Percentiles rank a stretch among this genome's conserved stretches.
Evolutionary conservation across 1,140 invertebrate genomes (phyloP).

Genomic region (Contarinia nasturtii): DNA sequence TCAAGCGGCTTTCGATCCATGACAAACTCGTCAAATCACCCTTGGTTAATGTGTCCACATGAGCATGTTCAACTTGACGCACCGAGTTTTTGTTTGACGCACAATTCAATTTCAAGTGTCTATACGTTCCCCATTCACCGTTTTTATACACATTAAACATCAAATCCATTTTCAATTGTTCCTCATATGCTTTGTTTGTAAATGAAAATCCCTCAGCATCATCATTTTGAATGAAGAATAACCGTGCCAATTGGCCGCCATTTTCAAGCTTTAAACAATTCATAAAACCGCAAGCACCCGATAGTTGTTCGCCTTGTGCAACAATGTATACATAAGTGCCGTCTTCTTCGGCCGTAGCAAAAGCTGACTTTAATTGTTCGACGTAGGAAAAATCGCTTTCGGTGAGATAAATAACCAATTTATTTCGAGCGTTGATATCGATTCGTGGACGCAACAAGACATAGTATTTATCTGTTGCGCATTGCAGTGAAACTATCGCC

Average conservation of each 20-base stretch:
- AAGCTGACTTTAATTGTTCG: slow-evolving; percentile 49
- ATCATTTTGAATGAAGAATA: slow-evolving; percentile 44
- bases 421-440: slow-evolving; percentile 16
- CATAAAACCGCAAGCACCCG: slow-evolving; percentile 68
- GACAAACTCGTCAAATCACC: slow-evolving; percentile 84
- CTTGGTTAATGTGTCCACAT: slow-evolving; percentile 73
- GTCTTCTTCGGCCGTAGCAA: slow-evolving; percentile 36
- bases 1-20: slow-evolving; percentile 80
- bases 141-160: slow-evolving; percentile 64
- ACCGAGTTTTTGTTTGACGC: slow-evolving; percentile 40
- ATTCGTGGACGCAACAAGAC: slow-evolving; percentile 34
- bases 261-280: slow-evolving; percentile 76
- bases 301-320: slow-evolving; percentile 40
- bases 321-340: slow-evolving; percentile 46
- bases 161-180: slow-evolving; percentile 55
- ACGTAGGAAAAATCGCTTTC: slow-evolving; percentile 65
- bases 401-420: slow-evolving; percentile 26
- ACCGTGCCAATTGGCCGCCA: slow-evolving; percentile 53
- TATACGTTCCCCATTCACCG: slow-evolving; percentile 65
- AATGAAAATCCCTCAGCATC: slow-evolving; percentile 39
- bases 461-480: slow-evolving; percentile 32
- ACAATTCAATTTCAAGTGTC: slow-evolving; percentile 47
- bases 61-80: slow-evolving; percentile 68
- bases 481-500: slow-evolving; percentile 22
- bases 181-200: slow-evolving; percentile 31